Base-by-base conservation (phyloP, 1,140 invertebrate species). In the Leguminivora glycinivorella region DNA sequence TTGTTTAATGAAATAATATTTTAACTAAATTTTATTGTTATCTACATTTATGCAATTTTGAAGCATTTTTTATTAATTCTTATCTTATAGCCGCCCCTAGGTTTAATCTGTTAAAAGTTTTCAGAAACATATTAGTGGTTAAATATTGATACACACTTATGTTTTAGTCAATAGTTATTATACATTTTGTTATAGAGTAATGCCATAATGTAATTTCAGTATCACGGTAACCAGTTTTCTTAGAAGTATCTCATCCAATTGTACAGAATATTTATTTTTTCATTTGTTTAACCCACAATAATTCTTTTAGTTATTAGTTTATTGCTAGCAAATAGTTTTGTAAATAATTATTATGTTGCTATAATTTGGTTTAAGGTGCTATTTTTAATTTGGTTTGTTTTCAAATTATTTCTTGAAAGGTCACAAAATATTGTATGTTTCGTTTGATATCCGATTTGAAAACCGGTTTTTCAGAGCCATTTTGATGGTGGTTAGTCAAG, bases 211-310 rank as follows among this genome's bases (percentile, higher is more conserved):
- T 85, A 82, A 81, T 79, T 83, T 78, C 74, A 79, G 75, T 74
- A 80, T 78, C 72, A 73, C 71, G 69, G 85, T 69, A 69, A 83
- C 87, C 84, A 84, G 83, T 90, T 83, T 78, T 77, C 69, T 75
- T 74, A 72, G 69, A 75, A 70, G 67, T 78, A 75, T 76, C 72
- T 75, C 76, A 78, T 80, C 74, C 68, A 76, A 79, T 52, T 91
- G 89, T 89, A 91, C 86, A 91, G 85, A 88, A 73, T 89, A 91
- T 83, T 91, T 89, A 89, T 91, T 86, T 82, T 87, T 87, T 80
- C 85, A 82, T 83, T 82, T 84, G 83, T 87, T 83, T 81, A 83
- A 84, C 81, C 77, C 76, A 83, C 83, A 75, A 78, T 78, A 77
- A 83, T 63, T 29, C 24, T 60, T 60, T 60, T 82, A 87, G 85